Evolutionary conservation across 2,113 vertebrate genomes (phyloP), one percentile per base, ranked within the genome.

Genomic region (Trogon surrucura): DNA sequence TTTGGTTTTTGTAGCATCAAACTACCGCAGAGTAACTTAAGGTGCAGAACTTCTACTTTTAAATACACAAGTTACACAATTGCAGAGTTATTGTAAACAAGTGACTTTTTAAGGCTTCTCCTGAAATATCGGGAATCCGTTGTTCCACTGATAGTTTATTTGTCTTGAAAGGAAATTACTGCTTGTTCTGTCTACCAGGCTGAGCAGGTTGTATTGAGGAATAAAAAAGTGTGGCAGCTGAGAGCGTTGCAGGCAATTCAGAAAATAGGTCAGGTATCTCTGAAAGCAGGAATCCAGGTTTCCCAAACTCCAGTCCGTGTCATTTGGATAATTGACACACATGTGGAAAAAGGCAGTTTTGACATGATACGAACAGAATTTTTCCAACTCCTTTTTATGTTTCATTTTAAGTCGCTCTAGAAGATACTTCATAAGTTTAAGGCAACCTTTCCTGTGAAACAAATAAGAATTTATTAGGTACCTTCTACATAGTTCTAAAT

Each of bases 371-470:
- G 99, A 99, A 91, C 93, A 98, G 91, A 99, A 98, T 58, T 98
- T 98, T 13, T 97, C 85, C 51, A 99, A 6, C 20, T 96, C 67
- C 56, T 96, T 97, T 6, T 95, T 9, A 36, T 98, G 1, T 15
- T 93, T 91, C 34, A 96, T 96, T 93, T 99, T 98, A 60, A 99
- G 96, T 74, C 96, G 89, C 27, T 97, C 91, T 66, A 99, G 91
- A 62, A 99, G 98, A 91, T 98, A 96, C 85, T 99, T 99, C 80
- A 99, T 96, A 75, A 99, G 98, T 91, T 99, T 99, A 89, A 99
- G 96, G 91, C 99, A 99, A 4, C 95, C 64, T 93, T 98, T 99
- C 61, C 99, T 99, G 96, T 96, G 72, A 65, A 97, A 95, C 34
- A 93, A 95, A 85, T 69, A 91, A 89, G 41, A 78, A 50, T 17